A percentile compares a stretch with the other conserved stretches of the same genome.
Conservation (phyloP, 1,140 invertebrate species). For the Orchestia grillus region DNA sequence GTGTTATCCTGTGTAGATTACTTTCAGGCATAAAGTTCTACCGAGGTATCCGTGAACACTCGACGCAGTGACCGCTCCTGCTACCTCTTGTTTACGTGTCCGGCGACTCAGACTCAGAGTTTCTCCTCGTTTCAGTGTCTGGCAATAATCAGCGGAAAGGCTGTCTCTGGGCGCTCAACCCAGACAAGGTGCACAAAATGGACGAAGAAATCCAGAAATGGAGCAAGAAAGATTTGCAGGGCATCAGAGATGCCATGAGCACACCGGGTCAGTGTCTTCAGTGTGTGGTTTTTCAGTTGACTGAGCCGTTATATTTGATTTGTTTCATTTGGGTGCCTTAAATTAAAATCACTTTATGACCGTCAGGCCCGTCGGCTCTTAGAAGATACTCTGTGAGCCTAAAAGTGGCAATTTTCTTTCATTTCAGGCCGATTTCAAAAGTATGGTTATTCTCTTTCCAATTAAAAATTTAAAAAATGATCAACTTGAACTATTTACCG, state of each 20-base stretch:
- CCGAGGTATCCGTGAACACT: no score
- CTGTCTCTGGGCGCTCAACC: constrained; percentile 97
- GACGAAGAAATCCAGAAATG: constrained; percentile 97
- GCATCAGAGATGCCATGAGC: constrained; percentile 89
- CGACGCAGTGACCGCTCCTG: not conserved
- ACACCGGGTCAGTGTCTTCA: constrained; percentile 78
- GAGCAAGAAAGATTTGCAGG: constrained; percentile 91
- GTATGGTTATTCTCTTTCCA: not conserved
- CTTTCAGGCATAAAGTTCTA: no score
- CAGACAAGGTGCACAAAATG: constrained; percentile 94
- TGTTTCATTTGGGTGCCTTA: not conserved
- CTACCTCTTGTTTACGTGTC: not conserved
- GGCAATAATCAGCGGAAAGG: constrained; percentile 74
- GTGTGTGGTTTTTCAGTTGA: not conserved
- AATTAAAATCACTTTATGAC: not conserved
- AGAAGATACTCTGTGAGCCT: not conserved
- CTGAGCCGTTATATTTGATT: not conserved
- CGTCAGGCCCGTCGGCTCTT: not conserved
- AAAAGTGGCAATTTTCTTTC: not conserved
- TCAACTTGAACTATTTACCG: no score
- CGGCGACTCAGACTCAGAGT: not conserved
- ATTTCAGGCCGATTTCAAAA: not conserved
- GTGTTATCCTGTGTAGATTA: no score
- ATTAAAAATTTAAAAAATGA: not conserved
- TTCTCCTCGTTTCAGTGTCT: constrained; percentile 56